phyloP scores from a whole-genome alignment of 2,113 vertebrate species.

The Ahaetulla prasina region DNA sequence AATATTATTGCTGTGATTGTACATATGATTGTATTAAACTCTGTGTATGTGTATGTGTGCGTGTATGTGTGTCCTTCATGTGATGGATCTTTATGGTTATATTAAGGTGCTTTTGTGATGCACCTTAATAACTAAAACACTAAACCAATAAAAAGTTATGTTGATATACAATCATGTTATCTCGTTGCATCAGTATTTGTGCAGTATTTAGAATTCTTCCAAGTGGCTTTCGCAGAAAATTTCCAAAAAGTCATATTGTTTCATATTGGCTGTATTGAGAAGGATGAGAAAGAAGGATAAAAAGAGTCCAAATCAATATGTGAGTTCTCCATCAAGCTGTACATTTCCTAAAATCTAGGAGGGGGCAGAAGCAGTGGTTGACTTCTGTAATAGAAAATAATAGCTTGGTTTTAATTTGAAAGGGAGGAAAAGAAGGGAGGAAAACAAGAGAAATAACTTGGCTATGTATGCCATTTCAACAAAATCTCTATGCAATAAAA shows the following conservation, averaged over 20 bases:
- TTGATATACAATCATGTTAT: not conserved
- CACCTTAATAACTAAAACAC: not conserved
- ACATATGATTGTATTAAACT: not conserved
- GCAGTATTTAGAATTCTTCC: not conserved
- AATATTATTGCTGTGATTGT: not conserved
- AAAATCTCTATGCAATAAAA: not conserved
- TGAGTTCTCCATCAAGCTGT: not conserved
- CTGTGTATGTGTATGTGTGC: not conserved
- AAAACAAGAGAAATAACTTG: not conserved
- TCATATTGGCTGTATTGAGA: not conserved
- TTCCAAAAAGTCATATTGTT: not conserved
- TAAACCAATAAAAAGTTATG: not conserved
- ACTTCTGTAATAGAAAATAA: not conserved
- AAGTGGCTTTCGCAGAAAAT: not conserved
- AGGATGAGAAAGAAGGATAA: not conserved
- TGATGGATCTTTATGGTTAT: not conserved
- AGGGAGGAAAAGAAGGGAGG: not conserved
- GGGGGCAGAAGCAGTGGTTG: too few relatives aligned
- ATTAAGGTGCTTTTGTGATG: not conserved
- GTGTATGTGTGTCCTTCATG: not conserved
- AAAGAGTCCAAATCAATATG: not conserved
- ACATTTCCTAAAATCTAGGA: not conserved
- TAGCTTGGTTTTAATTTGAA: not conserved
- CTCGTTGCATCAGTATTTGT: not conserved
- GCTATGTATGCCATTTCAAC: not conserved